Evolutionary conservation across 2,797 vertebrate species (phyloP), one percentile per base, ranked within the genome.

Genomic region (Macroramphosus scolopax): DNA sequence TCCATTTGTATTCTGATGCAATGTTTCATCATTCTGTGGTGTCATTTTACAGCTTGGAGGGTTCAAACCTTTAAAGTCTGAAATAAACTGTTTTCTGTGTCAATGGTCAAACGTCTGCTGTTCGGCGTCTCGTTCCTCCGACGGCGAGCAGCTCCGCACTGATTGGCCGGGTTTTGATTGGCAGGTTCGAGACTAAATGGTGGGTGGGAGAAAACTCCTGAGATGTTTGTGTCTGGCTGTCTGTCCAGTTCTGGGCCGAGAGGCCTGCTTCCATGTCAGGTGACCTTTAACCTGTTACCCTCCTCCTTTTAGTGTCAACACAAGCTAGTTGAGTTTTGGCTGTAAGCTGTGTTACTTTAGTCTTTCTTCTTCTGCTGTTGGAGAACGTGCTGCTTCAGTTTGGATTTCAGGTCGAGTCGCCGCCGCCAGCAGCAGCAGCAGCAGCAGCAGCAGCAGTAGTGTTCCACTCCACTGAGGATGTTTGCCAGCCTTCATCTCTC

Each of bases 211-310:
- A n/a, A n/a, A n/a, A n/a, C n/a, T n/a, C n/a, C n/a, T n/a, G n/a
- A n/a, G n/a, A n/a, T n/a, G n/a, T 51, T 15, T 18, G 25, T 54
- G 24, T 51, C 49, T 53, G 67, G 33, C 17, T 40, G 50, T 45
- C 52, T 24, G n/a, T n/a, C n/a, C n/a, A 47, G 38, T 51, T 53
- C 35, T 11, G 39, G 42, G 51, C 31, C 30, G 47, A 1, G 29
- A 41, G 57, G 26, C 29, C 31, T 17, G 2, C 12, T 51, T 59
- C 58, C 38, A 42, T 51, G 28, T 61, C 35, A 40, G 31, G 47
- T 68, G 39, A 56, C 46, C 58, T 57, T 32, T 35, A 29, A 56
- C n/a, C n/a, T n/a, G n/a, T n/a, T n/a, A n/a, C n/a, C 42, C 33
- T 30, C 43, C 38, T 33, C 31, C 9, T 44, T 13, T 14, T 29